These are phyloP conservation scores for Oikopleura dioica DNA, from an alignment of 23 tunicate genomes.

Conservation along the genomic window DNA sequence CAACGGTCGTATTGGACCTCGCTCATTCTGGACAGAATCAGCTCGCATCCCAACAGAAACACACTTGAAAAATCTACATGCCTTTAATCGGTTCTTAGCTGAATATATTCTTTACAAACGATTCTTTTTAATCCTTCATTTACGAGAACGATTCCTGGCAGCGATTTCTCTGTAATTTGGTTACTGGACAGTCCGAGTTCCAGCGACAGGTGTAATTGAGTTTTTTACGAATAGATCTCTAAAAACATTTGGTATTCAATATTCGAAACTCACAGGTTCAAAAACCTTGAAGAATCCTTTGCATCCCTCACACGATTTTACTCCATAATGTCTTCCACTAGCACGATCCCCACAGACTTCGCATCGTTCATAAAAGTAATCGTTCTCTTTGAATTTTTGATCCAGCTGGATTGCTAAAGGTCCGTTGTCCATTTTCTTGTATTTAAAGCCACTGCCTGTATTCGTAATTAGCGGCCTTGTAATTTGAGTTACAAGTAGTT, in stretches of 20 bases:
- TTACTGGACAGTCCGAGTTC: conserved; percentile 42
- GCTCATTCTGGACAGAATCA: conserved; percentile 2
- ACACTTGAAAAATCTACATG: conserved; percentile 4
- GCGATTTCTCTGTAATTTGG: conserved; percentile 64
- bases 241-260: too few species aligned
- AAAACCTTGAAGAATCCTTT: conserved; percentile 13
- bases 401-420: too few species aligned
- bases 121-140: too few species aligned
- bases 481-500: too few species aligned
- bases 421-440: too few species aligned
- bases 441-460: too few species aligned
- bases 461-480: too few species aligned
- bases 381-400: conserved; percentile 10
- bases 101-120: too few species aligned
- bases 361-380: conserved; percentile 6
- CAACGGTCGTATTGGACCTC: conserved; percentile 10
- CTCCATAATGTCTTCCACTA: neutral
- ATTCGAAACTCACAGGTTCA: too few species aligned
- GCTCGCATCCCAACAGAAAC: conserved; percentile 8
- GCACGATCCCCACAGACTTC: conserved; percentile 10
- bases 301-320: conserved; percentile 10
- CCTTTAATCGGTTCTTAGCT: neutral
- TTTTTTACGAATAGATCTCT: conserved; percentile 70
- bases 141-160: too few species aligned
- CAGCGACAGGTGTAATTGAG: conserved; percentile 66